Percentiles rank a stretch among this genome's conserved stretches.
Evolutionary conservation across 2,113 vertebrate species (phyloP).

Genomic region (Mormyrus lacerda): DNA sequence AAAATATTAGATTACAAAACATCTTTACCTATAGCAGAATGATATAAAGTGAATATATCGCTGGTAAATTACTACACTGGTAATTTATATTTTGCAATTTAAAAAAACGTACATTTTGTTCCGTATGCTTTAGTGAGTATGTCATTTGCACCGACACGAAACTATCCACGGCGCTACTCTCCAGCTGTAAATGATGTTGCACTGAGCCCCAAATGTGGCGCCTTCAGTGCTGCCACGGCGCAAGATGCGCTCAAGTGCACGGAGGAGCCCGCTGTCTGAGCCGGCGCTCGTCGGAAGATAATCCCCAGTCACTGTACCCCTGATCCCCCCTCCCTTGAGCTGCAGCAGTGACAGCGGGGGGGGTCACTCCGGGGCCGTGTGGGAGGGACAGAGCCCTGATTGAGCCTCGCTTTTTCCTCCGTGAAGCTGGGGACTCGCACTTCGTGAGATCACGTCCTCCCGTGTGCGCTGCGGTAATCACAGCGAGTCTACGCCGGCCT

Average conservation of each 20-base stretch:
- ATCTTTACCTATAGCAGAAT: background rate
- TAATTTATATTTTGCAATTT: background rate
- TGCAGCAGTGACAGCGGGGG: background rate
- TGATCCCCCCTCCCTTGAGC: background rate
- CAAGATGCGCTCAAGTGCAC: background rate
- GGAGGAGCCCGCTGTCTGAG: background rate
- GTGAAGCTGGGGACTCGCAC: conserved; percentile 17
- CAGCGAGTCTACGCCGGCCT: conserved; percentile 16
- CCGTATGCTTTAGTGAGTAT: background rate
- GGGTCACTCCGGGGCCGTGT: conserved; percentile 10
- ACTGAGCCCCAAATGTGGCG: background rate
- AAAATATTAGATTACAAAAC: background rate
- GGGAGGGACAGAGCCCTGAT: conserved; percentile 30
- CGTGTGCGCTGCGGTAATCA: conserved; percentile 25
- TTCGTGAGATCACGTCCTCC: conserved; percentile 37
- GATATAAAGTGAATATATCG: background rate
- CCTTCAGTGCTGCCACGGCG: background rate
- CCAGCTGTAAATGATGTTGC: background rate
- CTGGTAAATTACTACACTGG: background rate
- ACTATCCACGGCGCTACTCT: background rate
- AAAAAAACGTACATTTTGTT: background rate
- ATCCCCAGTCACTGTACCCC: background rate
- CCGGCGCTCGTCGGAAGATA: background rate
- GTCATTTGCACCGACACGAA: background rate
- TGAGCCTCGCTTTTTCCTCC: background rate